These are phyloP conservation scores for Sarcophaga variegata DNA, from an alignment of 2,888 invertebrate genomes.

Conservation along the genomic window DNA sequence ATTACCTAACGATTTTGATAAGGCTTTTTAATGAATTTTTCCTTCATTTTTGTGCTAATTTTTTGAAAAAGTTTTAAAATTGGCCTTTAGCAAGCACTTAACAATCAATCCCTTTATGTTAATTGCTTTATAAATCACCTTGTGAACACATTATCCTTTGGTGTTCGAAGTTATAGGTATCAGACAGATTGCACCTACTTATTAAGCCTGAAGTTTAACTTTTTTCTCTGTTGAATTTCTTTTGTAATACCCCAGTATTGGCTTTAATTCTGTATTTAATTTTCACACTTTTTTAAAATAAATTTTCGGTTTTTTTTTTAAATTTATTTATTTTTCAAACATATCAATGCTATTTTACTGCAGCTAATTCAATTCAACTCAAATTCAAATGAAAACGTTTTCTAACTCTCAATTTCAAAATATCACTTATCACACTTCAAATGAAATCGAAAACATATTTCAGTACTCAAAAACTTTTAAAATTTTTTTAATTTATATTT, in stretches of 20 bases:
- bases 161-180: no score
- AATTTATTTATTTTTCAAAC: slow-evolving; percentile 55
- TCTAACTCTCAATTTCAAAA: slow-evolving; percentile 64
- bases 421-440: slow-evolving; percentile 68
- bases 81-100: no score
- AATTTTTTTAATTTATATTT: slow-evolving; percentile 38
- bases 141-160: no score
- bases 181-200: no score
- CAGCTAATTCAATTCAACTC: slow-evolving; percentile 59
- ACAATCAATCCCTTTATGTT: no score
- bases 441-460: slow-evolving; percentile 63
- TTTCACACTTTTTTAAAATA: slow-evolving; percentile 14
- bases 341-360: slow-evolving; percentile 65
- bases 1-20: no score
- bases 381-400: slow-evolving; percentile 66
- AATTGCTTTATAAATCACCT: no score
- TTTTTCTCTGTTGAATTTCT: slow-evolving; percentile 21
- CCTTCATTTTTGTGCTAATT: no score
- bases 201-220: no score
- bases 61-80: no score
- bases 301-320: slow-evolving; percentile 27
- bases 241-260: slow-evolving; percentile 26
- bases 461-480: slow-evolving; percentile 67
- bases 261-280: background rate
- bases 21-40: no score